A percentile compares a stretch with the other conserved stretches of the same genome.
These are phyloP conservation scores for Atlantisia rogersi DNA, from an alignment of 2,113 vertebrate genomes.

Conservation along the genomic window DNA sequence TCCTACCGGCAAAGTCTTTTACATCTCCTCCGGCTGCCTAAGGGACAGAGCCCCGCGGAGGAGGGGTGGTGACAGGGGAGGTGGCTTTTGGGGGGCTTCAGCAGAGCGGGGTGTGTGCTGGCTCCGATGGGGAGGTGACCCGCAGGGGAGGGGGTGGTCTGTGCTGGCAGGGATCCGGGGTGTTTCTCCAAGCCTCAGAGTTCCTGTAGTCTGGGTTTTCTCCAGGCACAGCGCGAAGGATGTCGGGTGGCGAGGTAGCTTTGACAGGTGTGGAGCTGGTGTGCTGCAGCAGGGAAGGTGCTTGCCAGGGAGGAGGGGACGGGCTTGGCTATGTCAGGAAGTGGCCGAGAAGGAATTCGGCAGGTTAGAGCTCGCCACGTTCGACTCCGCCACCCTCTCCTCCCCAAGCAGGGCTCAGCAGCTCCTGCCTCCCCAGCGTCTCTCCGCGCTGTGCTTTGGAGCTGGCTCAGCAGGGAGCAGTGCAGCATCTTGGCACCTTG, in stretches of 20 bases:
- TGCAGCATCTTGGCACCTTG: neutral
- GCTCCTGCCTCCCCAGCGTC: fast-evolving
- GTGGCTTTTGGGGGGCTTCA: neutral
- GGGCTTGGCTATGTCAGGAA: neutral
- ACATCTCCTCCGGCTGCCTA: neutral
- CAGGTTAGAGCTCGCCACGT: neutral
- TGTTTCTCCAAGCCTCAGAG: neutral
- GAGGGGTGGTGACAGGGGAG: neutral
- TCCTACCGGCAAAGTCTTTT: neutral
- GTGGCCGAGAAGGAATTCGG: neutral
- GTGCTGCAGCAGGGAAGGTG: fast-evolving
- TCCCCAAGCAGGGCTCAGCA: fast-evolving
- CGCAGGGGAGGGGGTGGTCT: neutral
- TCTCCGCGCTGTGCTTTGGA: fast-evolving
- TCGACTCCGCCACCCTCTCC: neutral
- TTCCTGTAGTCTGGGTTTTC: conserved; percentile 14
- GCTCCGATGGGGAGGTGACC: neutral
- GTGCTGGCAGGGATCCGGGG: neutral
- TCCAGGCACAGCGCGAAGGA: neutral
- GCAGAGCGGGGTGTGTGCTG: neutral
- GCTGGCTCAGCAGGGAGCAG: neutral
- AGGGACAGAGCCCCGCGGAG: no score
- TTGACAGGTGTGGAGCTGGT: neutral
- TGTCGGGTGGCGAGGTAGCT: neutral
- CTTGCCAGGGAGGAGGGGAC: neutral